A percentile compares a stretch with the other conserved stretches of the same genome.
Evolutionary conservation across 1,140 invertebrate species (phyloP).

Genomic region (Drosophila leontia): DNA sequence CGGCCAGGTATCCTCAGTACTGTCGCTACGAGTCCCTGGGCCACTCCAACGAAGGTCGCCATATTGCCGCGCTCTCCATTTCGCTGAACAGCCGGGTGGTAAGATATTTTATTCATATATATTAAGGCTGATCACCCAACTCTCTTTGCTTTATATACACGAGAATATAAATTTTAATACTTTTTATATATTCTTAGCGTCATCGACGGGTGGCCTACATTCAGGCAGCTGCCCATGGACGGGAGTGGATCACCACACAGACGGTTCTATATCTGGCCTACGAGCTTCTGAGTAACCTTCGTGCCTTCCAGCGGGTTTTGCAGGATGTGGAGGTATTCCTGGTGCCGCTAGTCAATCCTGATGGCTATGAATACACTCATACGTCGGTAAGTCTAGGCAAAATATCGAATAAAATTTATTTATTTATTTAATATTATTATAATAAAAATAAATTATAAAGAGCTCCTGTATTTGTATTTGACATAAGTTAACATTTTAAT

Average conservation of each 20-base stretch:
- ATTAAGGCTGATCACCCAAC: too few species aligned
- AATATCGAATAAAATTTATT: neutral
- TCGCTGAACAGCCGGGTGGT: conserved; percentile 65
- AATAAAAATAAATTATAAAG: neutral
- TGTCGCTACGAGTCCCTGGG: conserved; percentile 82
- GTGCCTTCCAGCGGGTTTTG: conserved; percentile 71
- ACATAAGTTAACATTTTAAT: too few species aligned
- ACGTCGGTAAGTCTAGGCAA: conserved; percentile 83
- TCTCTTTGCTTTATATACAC: neutral
- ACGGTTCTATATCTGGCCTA: conserved; percentile 87
- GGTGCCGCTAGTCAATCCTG: conserved; percentile 88
- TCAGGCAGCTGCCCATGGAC: conserved; percentile 75
- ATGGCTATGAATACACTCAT: conserved; percentile 89
- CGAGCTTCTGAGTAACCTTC: conserved; percentile 86
- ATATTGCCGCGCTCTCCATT: conserved; percentile 81
- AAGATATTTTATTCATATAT: neutral
- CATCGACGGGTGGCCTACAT: conserved; percentile 79
- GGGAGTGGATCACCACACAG: conserved; percentile 90
- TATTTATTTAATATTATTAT: neutral
- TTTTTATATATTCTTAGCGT: conserved; percentile 9
- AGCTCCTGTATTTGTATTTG: too few species aligned
- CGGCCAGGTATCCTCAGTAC: conserved; percentile 71
- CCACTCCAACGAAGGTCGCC: conserved; percentile 81
- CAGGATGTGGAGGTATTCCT: conserved; percentile 88
- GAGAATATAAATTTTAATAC: neutral